Percentiles rank a stretch among this genome's conserved stretches.
phyloP scores from a whole-genome alignment of 2,797 vertebrate species.

The Sardinella longiceps region DNA sequence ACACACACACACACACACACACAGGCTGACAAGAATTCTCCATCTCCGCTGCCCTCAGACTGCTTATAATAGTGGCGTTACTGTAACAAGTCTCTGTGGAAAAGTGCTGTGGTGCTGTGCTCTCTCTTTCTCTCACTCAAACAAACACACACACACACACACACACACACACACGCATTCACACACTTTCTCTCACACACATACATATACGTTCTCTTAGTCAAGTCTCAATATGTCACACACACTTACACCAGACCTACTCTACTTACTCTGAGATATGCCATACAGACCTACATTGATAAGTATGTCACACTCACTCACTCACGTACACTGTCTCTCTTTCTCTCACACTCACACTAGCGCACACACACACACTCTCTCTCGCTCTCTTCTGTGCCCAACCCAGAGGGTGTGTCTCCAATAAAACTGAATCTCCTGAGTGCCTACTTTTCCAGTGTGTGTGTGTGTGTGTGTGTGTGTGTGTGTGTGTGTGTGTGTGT shows the following conservation, averaged over 20 bases:
- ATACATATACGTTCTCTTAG: neutral
- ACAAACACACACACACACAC: slow-evolving; percentile 24
- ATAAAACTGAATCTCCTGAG: neutral
- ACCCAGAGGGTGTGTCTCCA: slow-evolving; percentile 23
- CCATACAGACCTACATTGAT: slow-evolving; percentile 15
- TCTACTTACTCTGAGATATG: neutral
- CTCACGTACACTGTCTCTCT: neutral
- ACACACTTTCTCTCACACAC: no score
- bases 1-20: neutral
- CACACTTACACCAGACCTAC: neutral
- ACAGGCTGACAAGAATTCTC: neutral
- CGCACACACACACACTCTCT: neutral
- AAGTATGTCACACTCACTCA: neutral
- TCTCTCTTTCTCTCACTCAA: neutral
- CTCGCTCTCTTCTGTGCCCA: neutral
- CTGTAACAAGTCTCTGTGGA: slow-evolving; percentile 14
- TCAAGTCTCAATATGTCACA: neutral
- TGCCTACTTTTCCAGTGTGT: slow-evolving; percentile 27
- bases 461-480: no score
- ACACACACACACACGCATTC: neutral
- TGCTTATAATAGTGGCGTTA: neutral
- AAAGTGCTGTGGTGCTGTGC: slow-evolving; percentile 9
- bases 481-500: no score
- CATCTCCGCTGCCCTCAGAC: neutral
- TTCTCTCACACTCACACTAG: neutral